A percentile compares a stretch with the other conserved stretches of the same genome.
Evolutionary conservation across 2,797 vertebrate species (phyloP).

Genomic region (Heterohyrax brucei): DNA sequence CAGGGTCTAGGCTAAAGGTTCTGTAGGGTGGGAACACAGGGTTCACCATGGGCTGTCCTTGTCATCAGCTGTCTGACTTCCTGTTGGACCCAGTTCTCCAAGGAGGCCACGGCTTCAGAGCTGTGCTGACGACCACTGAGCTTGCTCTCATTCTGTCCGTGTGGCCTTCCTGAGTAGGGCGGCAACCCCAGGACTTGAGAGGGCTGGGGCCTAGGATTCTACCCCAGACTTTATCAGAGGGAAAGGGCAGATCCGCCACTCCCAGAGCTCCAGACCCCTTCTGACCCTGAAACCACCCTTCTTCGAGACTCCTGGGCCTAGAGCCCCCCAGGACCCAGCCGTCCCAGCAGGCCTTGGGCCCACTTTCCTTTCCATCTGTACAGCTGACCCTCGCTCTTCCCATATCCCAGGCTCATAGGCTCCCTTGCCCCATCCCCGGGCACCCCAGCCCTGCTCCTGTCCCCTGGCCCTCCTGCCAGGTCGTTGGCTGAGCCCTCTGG

Average conservation of each 20-base stretch:
- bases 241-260: not conserved
- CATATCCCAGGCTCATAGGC: too few species aligned
- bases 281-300: not conserved
- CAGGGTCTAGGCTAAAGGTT: not conserved
- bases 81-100: not conserved
- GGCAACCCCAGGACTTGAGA: not conserved
- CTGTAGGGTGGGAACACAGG: not conserved
- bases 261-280: not conserved
- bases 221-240: not conserved
- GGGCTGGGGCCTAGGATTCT: not conserved
- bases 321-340: not conserved
- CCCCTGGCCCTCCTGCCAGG: not conserved
- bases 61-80: not conserved
- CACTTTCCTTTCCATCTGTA: not conserved
- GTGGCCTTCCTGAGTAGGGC: not conserved
- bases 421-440: not conserved
- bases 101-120: not conserved
- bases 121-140: not conserved
- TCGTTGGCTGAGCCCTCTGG: not conserved
- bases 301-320: not conserved
- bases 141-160: fast-evolving
- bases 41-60: not conserved
- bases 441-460: not conserved
- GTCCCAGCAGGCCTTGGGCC: not conserved
- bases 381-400: not conserved